Base-by-base conservation (phyloP, 2,888 invertebrate species). In the Brachyptera risi region DNA sequence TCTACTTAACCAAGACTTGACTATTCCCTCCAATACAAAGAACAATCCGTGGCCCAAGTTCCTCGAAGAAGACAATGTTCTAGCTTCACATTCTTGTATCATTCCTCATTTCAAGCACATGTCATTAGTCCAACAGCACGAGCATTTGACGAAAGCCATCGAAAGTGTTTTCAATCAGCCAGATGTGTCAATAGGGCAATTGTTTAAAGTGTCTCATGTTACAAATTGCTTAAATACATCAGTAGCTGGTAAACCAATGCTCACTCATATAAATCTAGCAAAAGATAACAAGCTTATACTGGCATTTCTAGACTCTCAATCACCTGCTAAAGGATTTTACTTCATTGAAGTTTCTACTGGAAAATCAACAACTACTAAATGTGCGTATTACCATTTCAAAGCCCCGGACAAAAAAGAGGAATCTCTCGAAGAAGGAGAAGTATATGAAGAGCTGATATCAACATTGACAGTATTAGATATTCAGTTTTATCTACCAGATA, bases 81-180 rank as follows among this genome's bases (percentile, higher is more conserved):
- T 93, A 42, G 75, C 82, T 47, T 83, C 86, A 67, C 87, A 88
- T 68, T 80, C 84, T 1, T 78, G 85, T 17, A 83, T 95, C 67
- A 87, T 92, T 68, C 86, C 86, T 7, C 88, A 90, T 67, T 84
- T 88, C 71, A 82, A 82, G 63, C 83, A 84, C 62, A 85, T 83
- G 66, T 96, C 96, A 1, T 76, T 96, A 56, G 79, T 92, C 9
- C 93, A 94, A 71, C 88, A 93, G 66, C 88, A 90, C 69, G 83
- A 83, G 47, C 82, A 82, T 71, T 77, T 95, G 65, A 84, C 85
- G 66, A 75, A 78, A 59, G 79, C 84, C 1, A 79, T 92, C 21
- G 77, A 80, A n/a, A 77, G 80, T 58, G 82, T 91, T 4, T 91
- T 91, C 74, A 62, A 37, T 3, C 59, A 63, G 26, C 65, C 65